A percentile compares a stretch with the other conserved stretches of the same genome.
These are phyloP conservation scores for Furcifer pardalis DNA, from an alignment of 2,797 vertebrate species.

Conservation along the genomic window DNA sequence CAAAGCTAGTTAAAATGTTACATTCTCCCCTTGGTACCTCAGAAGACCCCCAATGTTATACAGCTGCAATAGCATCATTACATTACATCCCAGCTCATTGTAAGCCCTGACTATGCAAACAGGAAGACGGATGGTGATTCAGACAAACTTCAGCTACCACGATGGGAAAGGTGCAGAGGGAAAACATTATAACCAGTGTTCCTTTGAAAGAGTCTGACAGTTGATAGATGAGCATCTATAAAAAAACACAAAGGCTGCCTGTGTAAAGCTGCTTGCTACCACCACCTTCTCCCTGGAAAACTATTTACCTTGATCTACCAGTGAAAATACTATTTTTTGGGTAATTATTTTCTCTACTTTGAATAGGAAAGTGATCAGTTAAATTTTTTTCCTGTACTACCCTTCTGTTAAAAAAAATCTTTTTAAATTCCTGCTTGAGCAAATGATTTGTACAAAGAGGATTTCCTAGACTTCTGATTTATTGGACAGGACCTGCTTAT, in stretches of 20 bases:
- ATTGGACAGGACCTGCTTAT: neutral
- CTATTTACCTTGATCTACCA: constrained; percentile 77
- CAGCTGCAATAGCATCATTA: constrained; percentile 69
- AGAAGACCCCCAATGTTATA: constrained; percentile 25
- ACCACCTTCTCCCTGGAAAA: constrained; percentile 82
- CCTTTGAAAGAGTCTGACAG: constrained; percentile 85
- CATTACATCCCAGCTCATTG: constrained; percentile 72
- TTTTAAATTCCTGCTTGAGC: constrained; percentile 15
- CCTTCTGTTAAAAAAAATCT: constrained; percentile 30
- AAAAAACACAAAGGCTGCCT: constrained; percentile 81
- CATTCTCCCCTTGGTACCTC: constrained; percentile 14
- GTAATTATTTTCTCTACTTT: constrained; percentile 72
- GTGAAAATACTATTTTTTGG: constrained; percentile 79
- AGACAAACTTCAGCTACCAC: constrained; percentile 77
- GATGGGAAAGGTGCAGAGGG: constrained; percentile 80
- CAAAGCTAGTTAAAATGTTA: constrained; percentile 39
- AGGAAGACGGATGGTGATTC: constrained; percentile 76
- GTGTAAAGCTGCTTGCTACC: constrained; percentile 73
- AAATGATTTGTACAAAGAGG: constrained; percentile 18
- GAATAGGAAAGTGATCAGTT: constrained; percentile 45
- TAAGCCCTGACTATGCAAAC: constrained; percentile 79
- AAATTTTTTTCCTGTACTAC: constrained; percentile 36
- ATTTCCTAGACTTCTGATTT: neutral
- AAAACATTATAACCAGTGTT: constrained; percentile 77
- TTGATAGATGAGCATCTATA: constrained; percentile 86